Percentiles rank a stretch among this genome's conserved stretches.
Conservation (phyloP, 2,113 vertebrate species). For the Lamprotornis superbus region DNA sequence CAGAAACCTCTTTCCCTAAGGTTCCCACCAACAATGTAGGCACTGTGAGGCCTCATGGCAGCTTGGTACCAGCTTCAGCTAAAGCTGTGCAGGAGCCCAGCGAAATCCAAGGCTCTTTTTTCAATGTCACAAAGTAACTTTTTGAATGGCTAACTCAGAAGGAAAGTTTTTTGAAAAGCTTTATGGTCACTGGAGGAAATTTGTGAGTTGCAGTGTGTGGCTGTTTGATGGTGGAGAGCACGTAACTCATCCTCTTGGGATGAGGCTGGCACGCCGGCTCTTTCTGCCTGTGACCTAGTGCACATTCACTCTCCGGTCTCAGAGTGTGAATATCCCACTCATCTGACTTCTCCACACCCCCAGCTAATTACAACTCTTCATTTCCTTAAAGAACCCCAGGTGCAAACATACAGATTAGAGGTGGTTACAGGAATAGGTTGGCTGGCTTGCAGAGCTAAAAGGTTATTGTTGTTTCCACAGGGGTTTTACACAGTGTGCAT, state of each 20-base stretch:
- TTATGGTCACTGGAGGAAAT: slow-evolving; percentile 27
- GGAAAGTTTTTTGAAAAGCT: slow-evolving; percentile 6
- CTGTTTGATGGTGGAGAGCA: slow-evolving; percentile 32
- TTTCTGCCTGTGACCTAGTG: slow-evolving; percentile 21
- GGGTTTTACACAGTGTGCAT: slow-evolving; percentile 33
- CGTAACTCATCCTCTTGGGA: not conserved
- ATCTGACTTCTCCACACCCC: slow-evolving; percentile 48
- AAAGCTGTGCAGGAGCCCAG: not conserved
- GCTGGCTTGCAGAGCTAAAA: slow-evolving; percentile 49
- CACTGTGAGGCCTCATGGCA: not conserved
- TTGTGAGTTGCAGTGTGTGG: not conserved
- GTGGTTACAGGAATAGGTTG: slow-evolving; percentile 47
- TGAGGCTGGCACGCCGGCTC: not conserved
- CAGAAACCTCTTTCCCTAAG: slow-evolving; percentile 47
- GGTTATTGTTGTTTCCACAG: slow-evolving; percentile 51
- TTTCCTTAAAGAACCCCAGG: slow-evolving; percentile 65
- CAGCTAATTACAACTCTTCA: slow-evolving; percentile 54
- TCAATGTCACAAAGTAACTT: slow-evolving; percentile 1
- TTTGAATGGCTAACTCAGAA: slow-evolving; percentile 21
- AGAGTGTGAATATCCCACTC: slow-evolving; percentile 60
- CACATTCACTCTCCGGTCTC: slow-evolving; percentile 8
- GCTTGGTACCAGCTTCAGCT: slow-evolving; percentile 1
- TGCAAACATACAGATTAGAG: slow-evolving; percentile 59
- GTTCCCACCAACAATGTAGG: slow-evolving; percentile 48
- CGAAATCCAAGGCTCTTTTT: not conserved